Conservation (phyloP, 2,797 vertebrate genomes). For the Labeo calbasu region DNA sequence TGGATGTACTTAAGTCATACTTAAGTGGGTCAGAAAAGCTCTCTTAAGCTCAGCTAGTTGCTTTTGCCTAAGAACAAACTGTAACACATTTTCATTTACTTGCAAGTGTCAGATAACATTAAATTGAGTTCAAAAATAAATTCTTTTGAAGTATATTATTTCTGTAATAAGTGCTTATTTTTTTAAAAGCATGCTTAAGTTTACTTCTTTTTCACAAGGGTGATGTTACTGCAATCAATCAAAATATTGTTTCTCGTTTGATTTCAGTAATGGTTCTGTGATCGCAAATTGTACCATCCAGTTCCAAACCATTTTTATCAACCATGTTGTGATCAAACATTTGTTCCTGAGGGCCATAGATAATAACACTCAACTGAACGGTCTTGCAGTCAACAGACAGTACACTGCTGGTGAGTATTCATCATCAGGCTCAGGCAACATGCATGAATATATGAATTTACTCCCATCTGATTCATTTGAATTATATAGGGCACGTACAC, state of each 20-base stretch:
- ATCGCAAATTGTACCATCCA: slow-evolving; percentile 62
- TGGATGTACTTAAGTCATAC: not conserved
- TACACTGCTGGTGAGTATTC: slow-evolving; percentile 59
- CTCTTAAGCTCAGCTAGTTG: not conserved
- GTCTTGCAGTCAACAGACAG: slow-evolving; percentile 53
- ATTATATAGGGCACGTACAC: not conserved
- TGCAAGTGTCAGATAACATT: not conserved
- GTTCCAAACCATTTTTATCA: slow-evolving; percentile 34
- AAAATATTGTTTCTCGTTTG: not conserved
- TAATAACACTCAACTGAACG: rapidly evolving
- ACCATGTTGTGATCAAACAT: not conserved
- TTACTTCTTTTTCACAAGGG: not conserved
- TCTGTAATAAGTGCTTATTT: not conserved
- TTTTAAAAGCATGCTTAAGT: not conserved
- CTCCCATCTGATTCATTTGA: not conserved
- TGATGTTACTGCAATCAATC: not conserved
- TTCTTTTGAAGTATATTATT: not conserved
- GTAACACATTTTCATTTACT: not conserved
- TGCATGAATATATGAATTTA: not conserved
- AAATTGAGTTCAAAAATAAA: not conserved
- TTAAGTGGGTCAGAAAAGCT: not conserved
- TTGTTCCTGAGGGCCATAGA: rapidly evolving
- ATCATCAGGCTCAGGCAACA: not conserved
- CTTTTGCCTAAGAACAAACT: too few species aligned
- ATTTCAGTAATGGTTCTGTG: slow-evolving; percentile 66